Evolutionary conservation across 2,888 invertebrate genomes (phyloP), one percentile per base, ranked within the genome.

Genomic region (Dryocosmus kuriphilus): DNA sequence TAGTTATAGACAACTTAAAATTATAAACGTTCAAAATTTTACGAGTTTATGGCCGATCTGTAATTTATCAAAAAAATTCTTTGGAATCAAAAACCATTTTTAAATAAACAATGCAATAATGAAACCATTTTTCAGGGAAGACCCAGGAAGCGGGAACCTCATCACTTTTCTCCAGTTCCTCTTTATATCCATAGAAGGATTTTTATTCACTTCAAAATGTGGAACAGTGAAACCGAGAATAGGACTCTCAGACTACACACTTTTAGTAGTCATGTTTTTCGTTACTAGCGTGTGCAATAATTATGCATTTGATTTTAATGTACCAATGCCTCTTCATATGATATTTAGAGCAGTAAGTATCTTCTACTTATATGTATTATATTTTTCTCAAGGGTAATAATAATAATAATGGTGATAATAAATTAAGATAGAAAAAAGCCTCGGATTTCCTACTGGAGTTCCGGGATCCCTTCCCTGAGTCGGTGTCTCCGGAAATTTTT

Each of bases 241-340:
- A 85, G 94, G 95, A 0, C 92, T 98, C 76, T 96, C 95, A 86
- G 96, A 96, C 85, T 99, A 99, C 89, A 88, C 96, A 9, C 91
- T 95, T 67, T 92, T 99, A 78, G 98, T 99, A 0, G 92, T 94
- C 16, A 95, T 98, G 92, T 99, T 99, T 92, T 99, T 98, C 92
- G 92, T 97, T 0, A 95, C 96, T 22, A 99, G 97, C 91, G 96
- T 98, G 0, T 95, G 96, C 81, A 98, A 98, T 89, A 99, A 99
- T 91, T 97, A 97, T 93, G 98, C 98, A 0, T 97, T 99, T 88
- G 96, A 96, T 90, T 99, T 98, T 89, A 98, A 99, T 91, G 98
- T 99, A 88, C 96, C 99, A 0, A 98, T 99, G 95, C 99, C 99
- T 0, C 92, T 99, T 65, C 99, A 99, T 90, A 98, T 99, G 96